Percentiles rank a stretch among this genome's conserved stretches.
These are phyloP conservation scores for Mus musculus DNA, from an alignment of 2,113 vertebrate species.

Conservation along the genomic window GRCm39 chr1:65042501-65043000, in stretches of 20 bases:
- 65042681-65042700: not conserved
- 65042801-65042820: no score
- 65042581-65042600: not conserved
- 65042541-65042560: not conserved
- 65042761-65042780: not conserved
- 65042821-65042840: no score
- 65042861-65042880: no score
- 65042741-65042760: not conserved
- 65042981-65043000: no score
- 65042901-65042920: no score
- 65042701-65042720: not conserved
- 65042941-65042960: no score
- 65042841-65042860: no score
- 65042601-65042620: not conserved
- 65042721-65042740: not conserved
- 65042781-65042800: not conserved
- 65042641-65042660: no score
- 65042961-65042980: no score
- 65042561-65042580: not conserved
- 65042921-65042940: no score
- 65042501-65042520: not conserved
- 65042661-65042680: not conserved
- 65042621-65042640: not conserved
- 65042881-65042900: no score
- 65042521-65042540: not conserved